Evolutionary conservation across 2,113 vertebrate species (phyloP).

Genomic region (Crotalus horridus): DNA sequence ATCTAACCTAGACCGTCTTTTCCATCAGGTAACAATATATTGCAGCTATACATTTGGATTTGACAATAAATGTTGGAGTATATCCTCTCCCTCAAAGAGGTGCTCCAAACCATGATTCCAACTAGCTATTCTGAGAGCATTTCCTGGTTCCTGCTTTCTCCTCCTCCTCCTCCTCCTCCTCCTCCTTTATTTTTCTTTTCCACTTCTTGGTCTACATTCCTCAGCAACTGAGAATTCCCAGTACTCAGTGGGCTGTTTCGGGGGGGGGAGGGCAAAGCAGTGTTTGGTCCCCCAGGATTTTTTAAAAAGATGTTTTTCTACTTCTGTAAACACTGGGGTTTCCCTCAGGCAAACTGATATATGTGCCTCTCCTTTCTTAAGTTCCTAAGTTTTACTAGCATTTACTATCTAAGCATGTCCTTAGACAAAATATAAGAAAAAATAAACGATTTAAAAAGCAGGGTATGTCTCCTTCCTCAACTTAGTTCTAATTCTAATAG

Average conservation of each 20-base stretch:
- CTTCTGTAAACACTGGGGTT: background rate
- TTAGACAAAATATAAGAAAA: background rate
- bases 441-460: background rate
- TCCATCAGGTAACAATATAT: background rate
- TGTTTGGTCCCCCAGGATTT: background rate
- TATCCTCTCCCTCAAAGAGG: background rate
- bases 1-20: background rate
- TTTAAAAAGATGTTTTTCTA: background rate
- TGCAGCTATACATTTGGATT: background rate
- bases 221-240: background rate
- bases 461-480: background rate
- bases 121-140: background rate
- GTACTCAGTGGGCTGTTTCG: background rate
- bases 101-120: background rate
- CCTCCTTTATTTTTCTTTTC: background rate
- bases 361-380: background rate
- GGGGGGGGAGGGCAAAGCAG: background rate
- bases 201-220: background rate
- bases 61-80: background rate
- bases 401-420: background rate
- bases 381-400: background rate
- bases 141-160: background rate
- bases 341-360: background rate
- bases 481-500: background rate
- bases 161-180: background rate